These are phyloP conservation scores for Rhinolophus sinicus DNA, from an alignment of 2,113 vertebrate genomes.

Conservation along the genomic window DNA sequence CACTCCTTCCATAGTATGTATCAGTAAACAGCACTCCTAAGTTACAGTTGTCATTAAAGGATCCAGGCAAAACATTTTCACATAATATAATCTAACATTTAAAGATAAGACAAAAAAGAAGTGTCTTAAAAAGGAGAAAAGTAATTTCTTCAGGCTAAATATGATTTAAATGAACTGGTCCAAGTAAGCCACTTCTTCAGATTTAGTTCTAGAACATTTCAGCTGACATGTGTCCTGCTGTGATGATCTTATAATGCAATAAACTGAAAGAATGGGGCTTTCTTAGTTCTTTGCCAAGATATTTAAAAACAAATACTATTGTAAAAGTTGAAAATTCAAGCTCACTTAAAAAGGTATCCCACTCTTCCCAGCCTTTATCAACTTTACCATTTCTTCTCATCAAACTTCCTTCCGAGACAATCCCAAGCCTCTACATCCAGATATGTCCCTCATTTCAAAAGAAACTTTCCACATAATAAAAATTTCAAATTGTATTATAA, in stretches of 20 bases:
- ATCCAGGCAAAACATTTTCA: background rate
- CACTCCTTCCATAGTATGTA: background rate
- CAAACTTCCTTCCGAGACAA: background rate
- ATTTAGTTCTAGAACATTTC: background rate
- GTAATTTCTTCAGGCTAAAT: background rate
- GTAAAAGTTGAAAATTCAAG: background rate
- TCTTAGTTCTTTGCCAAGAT: background rate
- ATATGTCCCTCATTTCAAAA: background rate
- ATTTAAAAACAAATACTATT: background rate
- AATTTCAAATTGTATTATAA: background rate
- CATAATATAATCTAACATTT: background rate
- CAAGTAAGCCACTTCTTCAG: background rate
- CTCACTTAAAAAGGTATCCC: background rate
- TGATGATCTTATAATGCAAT: background rate
- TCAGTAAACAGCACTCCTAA: background rate
- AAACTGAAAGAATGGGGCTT: background rate
- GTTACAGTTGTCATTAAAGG: background rate
- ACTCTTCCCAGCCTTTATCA: background rate
- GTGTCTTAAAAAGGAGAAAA: background rate
- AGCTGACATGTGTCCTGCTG: background rate
- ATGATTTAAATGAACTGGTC: background rate
- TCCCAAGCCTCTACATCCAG: background rate
- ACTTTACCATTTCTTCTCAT: background rate
- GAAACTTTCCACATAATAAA: background rate
- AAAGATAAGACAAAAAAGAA: background rate